These are phyloP conservation scores for Chymomyza caudatula DNA, from an alignment of 2,888 invertebrate species.

Conservation along the genomic window DNA sequence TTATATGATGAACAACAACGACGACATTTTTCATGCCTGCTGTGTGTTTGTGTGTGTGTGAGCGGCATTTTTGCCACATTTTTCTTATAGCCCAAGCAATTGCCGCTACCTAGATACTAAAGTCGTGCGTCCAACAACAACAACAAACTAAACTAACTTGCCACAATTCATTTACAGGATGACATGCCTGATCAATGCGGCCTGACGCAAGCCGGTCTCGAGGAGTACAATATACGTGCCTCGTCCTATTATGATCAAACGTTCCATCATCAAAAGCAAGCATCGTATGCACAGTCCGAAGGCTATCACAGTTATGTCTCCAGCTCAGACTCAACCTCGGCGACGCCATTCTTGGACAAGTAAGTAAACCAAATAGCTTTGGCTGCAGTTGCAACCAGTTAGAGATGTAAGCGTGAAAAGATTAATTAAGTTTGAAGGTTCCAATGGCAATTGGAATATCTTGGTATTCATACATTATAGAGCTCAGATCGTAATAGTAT, in stretches of 20 bases:
- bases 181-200: slow-evolving; percentile 76
- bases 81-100: slow-evolving; percentile 14
- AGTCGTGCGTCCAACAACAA: too few relatives aligned
- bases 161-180: slow-evolving; percentile 66
- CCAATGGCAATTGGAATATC: neutral
- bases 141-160: neutral
- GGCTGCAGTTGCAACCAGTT: neutral
- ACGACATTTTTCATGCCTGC: neutral
- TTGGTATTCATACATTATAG: neutral
- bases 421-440: neutral
- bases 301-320: slow-evolving; percentile 90
- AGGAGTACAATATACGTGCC: slow-evolving; percentile 83
- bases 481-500: too few relatives aligned
- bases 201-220: slow-evolving; percentile 84
- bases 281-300: slow-evolving; percentile 88
- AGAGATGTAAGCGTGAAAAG: slow-evolving; percentile 5
- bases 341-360: slow-evolving; percentile 88
- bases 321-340: slow-evolving; percentile 86
- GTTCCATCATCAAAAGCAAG: slow-evolving; percentile 84
- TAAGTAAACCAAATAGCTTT: slow-evolving; percentile 57
- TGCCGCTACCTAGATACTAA: slow-evolving; percentile 1
- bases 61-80: neutral
- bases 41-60: neutral
- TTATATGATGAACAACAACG: neutral
- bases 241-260: slow-evolving; percentile 81